Percentiles rank a stretch among this genome's conserved stretches.
Evolutionary conservation across 2,888 invertebrate species (phyloP).

Genomic region (Yponomeuta sedellus): DNA sequence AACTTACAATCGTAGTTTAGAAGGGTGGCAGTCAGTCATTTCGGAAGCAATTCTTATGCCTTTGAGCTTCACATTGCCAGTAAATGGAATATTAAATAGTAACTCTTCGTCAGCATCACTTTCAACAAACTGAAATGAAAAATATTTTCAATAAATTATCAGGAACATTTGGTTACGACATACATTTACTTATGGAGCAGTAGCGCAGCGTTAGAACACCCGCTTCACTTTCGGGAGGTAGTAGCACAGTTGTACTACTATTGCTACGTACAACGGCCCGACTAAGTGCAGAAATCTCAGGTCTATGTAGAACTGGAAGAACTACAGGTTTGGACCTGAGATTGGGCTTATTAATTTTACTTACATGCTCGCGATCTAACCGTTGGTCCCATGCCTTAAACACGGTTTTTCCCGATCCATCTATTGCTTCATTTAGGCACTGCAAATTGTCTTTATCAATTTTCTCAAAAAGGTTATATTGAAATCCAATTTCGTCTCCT

Average conservation of each 20-base stretch:
- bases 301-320: too few species aligned
- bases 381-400: conserved; percentile 96
- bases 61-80: conserved; percentile 95
- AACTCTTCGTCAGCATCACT: conserved; percentile 98
- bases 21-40: conserved; percentile 90
- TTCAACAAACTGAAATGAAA: conserved; percentile 86
- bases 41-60: conserved; percentile 95
- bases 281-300: too few species aligned
- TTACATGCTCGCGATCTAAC: conserved; percentile 84
- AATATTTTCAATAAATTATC: neutral
- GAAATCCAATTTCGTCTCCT: conserved; percentile 83
- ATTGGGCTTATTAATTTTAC: conserved; percentile 22
- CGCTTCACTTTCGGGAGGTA: too few species aligned
- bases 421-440: conserved; percentile 92
- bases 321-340: too few species aligned
- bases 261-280: too few species aligned
- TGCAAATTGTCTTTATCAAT: conserved; percentile 91
- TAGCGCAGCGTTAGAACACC: too few species aligned
- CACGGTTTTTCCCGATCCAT: conserved; percentile 91
- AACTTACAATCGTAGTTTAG: conserved; percentile 90
- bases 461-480: conserved; percentile 91
- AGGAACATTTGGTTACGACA: too few species aligned
- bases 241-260: too few species aligned
- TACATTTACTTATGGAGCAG: too few species aligned
- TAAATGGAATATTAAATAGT: conserved; percentile 97